These are phyloP conservation scores for Pedetes capensis DNA, from an alignment of 2,113 vertebrate genomes.

Conservation along the genomic window DNA sequence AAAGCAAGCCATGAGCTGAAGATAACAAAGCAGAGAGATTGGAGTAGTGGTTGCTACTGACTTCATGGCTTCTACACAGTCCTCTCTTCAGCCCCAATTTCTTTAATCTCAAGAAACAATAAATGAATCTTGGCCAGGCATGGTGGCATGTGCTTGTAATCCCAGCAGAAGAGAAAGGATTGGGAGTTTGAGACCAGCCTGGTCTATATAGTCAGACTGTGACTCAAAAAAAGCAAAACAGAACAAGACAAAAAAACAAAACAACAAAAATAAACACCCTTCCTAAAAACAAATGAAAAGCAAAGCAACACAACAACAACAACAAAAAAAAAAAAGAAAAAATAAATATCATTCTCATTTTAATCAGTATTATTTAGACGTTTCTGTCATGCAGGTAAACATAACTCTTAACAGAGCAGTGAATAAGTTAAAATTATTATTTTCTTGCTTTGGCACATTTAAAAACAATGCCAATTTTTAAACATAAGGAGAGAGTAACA, in stretches of 20 bases:
- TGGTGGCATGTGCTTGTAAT: not conserved
- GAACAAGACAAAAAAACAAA: not conserved
- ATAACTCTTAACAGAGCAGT: not conserved
- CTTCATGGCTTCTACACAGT: not conserved
- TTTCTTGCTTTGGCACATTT: not conserved
- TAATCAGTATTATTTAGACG: not conserved
- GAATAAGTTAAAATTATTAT: not conserved
- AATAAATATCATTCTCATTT: not conserved
- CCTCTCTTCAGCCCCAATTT: not conserved
- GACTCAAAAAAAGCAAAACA: not conserved
- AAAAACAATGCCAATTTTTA: not conserved
- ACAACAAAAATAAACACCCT: not conserved
- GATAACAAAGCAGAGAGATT: not conserved
- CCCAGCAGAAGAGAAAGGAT: not conserved
- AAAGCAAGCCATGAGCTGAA: not conserved
- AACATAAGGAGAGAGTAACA: not conserved
- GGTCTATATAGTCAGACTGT: too few relatives aligned
- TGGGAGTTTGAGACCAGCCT: too few relatives aligned
- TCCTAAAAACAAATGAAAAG: too few relatives aligned
- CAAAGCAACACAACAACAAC: not conserved
- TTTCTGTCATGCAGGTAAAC: not conserved
- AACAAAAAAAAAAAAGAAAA: not conserved
- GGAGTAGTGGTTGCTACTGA: not conserved
- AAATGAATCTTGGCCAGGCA: not conserved
- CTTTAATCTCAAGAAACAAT: not conserved